phyloP scores from a whole-genome alignment of 2,113 vertebrate genomes.

The Thamnaconus septentrionalis region DNA sequence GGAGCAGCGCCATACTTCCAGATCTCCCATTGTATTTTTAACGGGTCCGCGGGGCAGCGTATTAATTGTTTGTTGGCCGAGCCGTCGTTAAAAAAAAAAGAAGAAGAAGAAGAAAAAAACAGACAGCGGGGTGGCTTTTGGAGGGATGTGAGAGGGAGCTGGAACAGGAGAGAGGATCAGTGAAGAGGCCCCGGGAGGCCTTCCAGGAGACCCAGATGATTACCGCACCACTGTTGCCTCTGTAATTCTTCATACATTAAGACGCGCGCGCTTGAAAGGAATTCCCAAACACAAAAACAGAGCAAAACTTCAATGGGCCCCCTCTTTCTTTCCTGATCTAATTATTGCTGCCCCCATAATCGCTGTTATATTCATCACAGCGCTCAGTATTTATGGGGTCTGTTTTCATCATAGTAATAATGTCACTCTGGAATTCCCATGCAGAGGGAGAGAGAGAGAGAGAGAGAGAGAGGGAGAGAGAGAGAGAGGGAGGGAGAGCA shows the following conservation, averaged over 20 bases:
- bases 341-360: constrained; percentile 78
- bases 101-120: constrained; percentile 16
- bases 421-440: constrained; percentile 79
- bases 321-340: constrained; percentile 70
- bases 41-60: constrained; percentile 59
- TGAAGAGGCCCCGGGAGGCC: constrained; percentile 58
- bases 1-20: constrained; percentile 22
- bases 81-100: constrained; percentile 60
- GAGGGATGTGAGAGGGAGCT: constrained; percentile 59
- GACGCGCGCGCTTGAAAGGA: constrained; percentile 71
- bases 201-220: constrained; percentile 65
- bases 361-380: constrained; percentile 83
- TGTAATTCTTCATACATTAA: constrained; percentile 77
- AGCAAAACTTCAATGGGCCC: constrained; percentile 72
- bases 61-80: constrained; percentile 76
- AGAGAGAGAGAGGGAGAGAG: constrained; percentile 17
- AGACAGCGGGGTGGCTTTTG: constrained; percentile 61
- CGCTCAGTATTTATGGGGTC: constrained; percentile 78
- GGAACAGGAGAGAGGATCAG: constrained; percentile 57
- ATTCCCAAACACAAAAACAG: constrained; percentile 82
- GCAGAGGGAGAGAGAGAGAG: constrained; percentile 48
- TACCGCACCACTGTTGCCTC: constrained; percentile 63
- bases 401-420: constrained; percentile 82
- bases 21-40: constrained; percentile 60
- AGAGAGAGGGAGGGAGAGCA: constrained; percentile 15